phyloP scores from a whole-genome alignment of 2,888 invertebrate species.

The Dysmachus trigonus region DNA sequence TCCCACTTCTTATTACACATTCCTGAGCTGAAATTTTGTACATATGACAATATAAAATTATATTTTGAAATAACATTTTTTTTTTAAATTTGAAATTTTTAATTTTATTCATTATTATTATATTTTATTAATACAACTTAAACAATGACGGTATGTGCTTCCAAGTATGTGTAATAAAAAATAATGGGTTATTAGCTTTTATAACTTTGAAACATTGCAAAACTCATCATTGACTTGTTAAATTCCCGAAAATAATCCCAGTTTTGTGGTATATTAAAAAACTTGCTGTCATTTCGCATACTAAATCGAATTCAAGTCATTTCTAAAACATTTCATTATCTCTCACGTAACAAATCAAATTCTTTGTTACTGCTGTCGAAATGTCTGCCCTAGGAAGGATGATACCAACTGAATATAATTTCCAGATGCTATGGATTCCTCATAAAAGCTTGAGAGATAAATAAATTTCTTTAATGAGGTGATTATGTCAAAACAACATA shows the following conservation, averaged over 20 bases:
- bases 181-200: background rate
- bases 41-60: no score
- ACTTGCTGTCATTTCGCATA: background rate
- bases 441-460: background rate
- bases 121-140: no score
- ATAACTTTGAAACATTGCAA: background rate
- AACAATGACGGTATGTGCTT: background rate
- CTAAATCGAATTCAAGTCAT: background rate
- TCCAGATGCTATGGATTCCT: background rate
- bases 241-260: background rate
- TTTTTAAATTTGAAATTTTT: no score
- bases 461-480: slow-evolving; percentile 6
- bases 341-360: background rate
- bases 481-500: slow-evolving; percentile 22
- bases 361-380: background rate
- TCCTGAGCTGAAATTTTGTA: no score
- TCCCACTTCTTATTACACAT: no score
- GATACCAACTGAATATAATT: background rate
- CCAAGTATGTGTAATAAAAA: background rate
- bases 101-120: no score
- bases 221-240: background rate
- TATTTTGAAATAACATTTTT: no score
- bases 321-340: background rate
- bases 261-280: background rate
- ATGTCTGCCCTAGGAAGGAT: background rate